Evolutionary conservation across 2,888 invertebrate genomes (phyloP), one percentile per base, ranked within the genome.

Genomic region (Pseudoips prasinana): DNA sequence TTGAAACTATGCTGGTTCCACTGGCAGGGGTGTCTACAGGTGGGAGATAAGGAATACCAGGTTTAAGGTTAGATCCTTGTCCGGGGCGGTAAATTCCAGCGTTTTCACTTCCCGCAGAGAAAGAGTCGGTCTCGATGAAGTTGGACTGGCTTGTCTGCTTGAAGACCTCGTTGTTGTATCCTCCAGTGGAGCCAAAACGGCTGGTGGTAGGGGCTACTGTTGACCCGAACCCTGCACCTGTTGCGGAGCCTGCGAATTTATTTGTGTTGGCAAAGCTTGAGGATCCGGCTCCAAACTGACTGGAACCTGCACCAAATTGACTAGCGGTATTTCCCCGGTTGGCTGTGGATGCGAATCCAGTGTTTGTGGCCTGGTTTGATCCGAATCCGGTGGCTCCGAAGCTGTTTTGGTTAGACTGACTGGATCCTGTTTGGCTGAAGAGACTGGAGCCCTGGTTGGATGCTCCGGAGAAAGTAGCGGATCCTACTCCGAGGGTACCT

Each of bases 31-130:
- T 64, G 37, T 84, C 84, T 0, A 76, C 56, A 0, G 88, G 89
- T 7, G 87, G 89, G 0, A 89, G 64, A 61, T 89, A 89, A 4
- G 87, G 89, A n/a, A 85, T 71, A 1, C 89, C 89, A 42, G 88
- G 89, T 40, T 86, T 89, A 0, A 81, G 54, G 0, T 63, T 76
- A 9, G 70, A 46, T 1, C 74, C 77, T n/a, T 7, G 58, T 0
- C 84, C 87, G 6, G 87, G 85, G 1, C 85, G 63, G 66, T 62
- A 83, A 0, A 76, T 43, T 1, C 77, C 79, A 29, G 58, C 44
- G 5, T 51, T 58, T 1, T 80, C 78, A 18, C 81, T 81, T 2
- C 88, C 86, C 53, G 87, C 57, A 0, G 82, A 71, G 55, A 78
- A 79, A 0, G 79, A 73, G 39, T 84, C 82, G 0, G 75, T 74